Conservation (phyloP, 2,888 invertebrate genomes). For the Drosophila koepferae region DNA sequence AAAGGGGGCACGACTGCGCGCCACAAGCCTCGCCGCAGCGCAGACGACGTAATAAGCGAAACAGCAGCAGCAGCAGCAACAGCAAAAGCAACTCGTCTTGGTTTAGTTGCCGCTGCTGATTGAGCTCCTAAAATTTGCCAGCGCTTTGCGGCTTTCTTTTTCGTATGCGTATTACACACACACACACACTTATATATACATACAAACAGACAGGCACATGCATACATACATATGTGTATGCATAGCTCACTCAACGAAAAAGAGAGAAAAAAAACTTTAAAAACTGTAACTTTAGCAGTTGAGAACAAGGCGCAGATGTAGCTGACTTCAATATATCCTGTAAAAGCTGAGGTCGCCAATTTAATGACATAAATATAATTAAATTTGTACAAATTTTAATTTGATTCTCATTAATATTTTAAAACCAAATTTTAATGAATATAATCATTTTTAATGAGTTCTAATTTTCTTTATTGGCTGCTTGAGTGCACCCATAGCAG, state of each 20-base stretch:
- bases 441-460: too few relatives aligned
- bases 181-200: background rate
- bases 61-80: slow-evolving; percentile 35
- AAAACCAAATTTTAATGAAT: too few relatives aligned
- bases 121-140: slow-evolving; percentile 54
- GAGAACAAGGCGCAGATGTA: background rate
- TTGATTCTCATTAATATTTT: too few relatives aligned
- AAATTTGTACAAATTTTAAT: too few relatives aligned
- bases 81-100: slow-evolving; percentile 9
- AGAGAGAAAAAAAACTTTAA: slow-evolving; percentile 20
- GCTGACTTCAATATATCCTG: slow-evolving; percentile 24
- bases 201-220: background rate
- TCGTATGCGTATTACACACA: slow-evolving; percentile 13
- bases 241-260: slow-evolving; percentile 4
- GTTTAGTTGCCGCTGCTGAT: slow-evolving; percentile 39
- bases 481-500: background rate
- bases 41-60: slow-evolving; percentile 58
- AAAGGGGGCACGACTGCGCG: slow-evolving; percentile 78
- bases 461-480: too few relatives aligned
- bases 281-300: slow-evolving; percentile 41
- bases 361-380: too few relatives aligned
- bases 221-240: background rate
- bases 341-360: background rate
- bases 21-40: slow-evolving; percentile 45
- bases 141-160: slow-evolving; percentile 56